Conservation (phyloP, 2,797 vertebrate genomes). For the Pangasius larnaudii region DNA sequence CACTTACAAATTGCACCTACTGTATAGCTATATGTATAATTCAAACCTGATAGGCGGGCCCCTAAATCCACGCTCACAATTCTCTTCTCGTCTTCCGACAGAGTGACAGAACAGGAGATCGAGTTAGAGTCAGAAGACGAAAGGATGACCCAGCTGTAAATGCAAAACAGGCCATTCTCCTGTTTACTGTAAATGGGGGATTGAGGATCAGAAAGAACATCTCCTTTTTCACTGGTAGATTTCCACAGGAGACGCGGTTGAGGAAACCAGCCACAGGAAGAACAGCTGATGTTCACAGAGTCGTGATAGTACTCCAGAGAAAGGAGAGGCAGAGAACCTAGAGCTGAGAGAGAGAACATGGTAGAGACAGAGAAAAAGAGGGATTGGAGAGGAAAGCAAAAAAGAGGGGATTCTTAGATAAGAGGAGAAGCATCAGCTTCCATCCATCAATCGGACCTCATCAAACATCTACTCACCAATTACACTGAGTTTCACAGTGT, state of each 20-base stretch:
- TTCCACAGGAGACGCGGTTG: slow-evolving; percentile 1
- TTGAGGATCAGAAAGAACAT: background rate
- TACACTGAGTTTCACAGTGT: slow-evolving; percentile 42
- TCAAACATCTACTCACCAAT: slow-evolving; percentile 60
- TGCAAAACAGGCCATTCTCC: slow-evolving; percentile 2
- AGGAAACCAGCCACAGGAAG: slow-evolving; percentile 71
- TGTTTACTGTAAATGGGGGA: background rate
- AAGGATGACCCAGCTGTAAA: background rate
- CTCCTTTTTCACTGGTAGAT: background rate
- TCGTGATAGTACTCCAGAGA: slow-evolving; percentile 42
- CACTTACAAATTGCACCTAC: background rate
- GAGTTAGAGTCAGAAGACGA: background rate
- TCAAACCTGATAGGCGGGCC: background rate
- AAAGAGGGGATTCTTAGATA: background rate
- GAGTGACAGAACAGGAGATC: background rate
- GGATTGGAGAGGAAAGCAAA: background rate
- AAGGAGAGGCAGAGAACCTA: slow-evolving; percentile 57
- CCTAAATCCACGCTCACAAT: background rate
- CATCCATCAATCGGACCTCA: background rate
- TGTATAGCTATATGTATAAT: background rate
- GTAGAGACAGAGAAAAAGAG: background rate
- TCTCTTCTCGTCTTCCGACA: slow-evolving; percentile 14
- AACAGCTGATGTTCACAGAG: slow-evolving; percentile 66
- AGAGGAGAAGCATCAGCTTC: background rate
- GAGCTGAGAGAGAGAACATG: slow-evolving; percentile 51